These are phyloP conservation scores for Diadema setosum DNA, from an alignment of 35 echinoderm and acorn worm genomes.

Conservation along the genomic window DNA sequence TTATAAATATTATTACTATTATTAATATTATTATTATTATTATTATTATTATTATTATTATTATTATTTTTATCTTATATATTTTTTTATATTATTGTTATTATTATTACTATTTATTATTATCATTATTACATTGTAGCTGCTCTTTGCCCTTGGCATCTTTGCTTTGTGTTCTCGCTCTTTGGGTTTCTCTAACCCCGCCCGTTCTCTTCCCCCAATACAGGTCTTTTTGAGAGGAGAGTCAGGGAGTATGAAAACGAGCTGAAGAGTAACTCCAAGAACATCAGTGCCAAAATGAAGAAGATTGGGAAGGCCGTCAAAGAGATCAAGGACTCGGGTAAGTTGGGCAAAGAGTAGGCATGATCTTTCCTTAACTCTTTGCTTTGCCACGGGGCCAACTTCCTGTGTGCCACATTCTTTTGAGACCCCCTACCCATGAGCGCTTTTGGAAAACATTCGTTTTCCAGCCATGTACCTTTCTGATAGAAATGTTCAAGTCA, in stretches of 20 bases:
- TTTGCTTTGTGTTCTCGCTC: too few relatives aligned
- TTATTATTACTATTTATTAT: too few relatives aligned
- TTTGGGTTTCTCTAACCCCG: neutral
- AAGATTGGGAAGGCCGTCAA: conserved; percentile 73
- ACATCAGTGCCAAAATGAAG: conserved; percentile 78
- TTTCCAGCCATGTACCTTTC: neutral
- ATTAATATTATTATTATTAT: too few relatives aligned
- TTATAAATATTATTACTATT: too few relatives aligned
- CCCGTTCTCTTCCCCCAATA: neutral
- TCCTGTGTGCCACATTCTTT: neutral
- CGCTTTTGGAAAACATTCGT: too few relatives aligned
- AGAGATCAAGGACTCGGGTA: conserved; percentile 28
- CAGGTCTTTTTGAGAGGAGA: conserved; percentile 86
- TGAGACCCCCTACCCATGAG: neutral
- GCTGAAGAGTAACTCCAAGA: conserved; percentile 43
- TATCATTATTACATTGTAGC: too few relatives aligned
- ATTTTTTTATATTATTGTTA: too few relatives aligned
- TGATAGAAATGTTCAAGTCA: neutral
- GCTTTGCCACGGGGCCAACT: neutral
- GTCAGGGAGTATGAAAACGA: conserved; percentile 62
- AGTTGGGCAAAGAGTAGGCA: neutral
- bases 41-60: too few relatives aligned
- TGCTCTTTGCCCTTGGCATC: too few relatives aligned
- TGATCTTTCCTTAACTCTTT: neutral
- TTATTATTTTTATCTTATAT: too few relatives aligned